Evolutionary conservation across 2,888 invertebrate genomes (phyloP), one percentile per base, ranked within the genome.

Genomic region (Amiota minor): DNA sequence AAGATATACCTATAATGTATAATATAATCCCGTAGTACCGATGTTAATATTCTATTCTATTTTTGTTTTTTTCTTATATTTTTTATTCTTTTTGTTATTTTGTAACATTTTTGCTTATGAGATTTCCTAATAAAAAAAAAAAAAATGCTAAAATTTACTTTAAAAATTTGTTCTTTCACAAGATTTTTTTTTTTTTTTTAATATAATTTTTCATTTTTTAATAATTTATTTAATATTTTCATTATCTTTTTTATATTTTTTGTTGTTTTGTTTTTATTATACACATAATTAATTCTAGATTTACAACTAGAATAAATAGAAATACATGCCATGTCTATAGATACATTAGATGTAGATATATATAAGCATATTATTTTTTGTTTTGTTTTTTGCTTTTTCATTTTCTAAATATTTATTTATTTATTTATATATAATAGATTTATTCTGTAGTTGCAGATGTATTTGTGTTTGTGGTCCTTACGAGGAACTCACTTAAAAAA

Each of bases 281-380:
- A 18, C 18, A 56, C 18, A 8, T 56, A 56, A 56, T 18, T 56
- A 56, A 18, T 56, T 56, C 56, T 49, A 49, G 50, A 50, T 67
- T 50, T 67, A 50, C 50, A 67, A 20, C 20, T 67, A 67, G 18
- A 50, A 49, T 49, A 67, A 46, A 74, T 64, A 46, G 47, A 64
- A 11, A 64, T 49, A 69, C 20, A 69, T 68, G 50, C 70, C 14
- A 62, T 59, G 59, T 16, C 2, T 59, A 16, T 50, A 50, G 53
- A n/a, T 50, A n/a, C 53, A n/a, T 50, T 50, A 50, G 2, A 59
- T 16, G 18, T 59, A 59, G 18, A n/a, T 59, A n/a, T 18, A 18
- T 59, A 59, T 18, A 14, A 12, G 61, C 35, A 23, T 35, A 16
- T 55, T 55, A 56, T 56, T 14, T 56, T 56, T 18, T 56, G n/a